Percentiles rank a stretch among this genome's conserved stretches.
Evolutionary conservation across 2,797 vertebrate species (phyloP).

Genomic region (Micromesistius poutassou): DNA sequence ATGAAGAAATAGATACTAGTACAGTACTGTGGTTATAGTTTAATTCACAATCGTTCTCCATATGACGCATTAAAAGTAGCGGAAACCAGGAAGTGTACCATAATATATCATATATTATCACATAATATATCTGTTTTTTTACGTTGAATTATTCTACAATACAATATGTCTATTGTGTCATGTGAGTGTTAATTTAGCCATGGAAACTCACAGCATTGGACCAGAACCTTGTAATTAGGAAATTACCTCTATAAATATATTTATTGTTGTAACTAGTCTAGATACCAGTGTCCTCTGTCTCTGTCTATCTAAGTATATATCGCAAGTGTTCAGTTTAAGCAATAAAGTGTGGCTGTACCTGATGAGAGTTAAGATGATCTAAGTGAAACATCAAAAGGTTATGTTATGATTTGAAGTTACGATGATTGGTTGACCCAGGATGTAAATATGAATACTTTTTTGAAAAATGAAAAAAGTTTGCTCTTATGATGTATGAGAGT

Average conservation of each 20-base stretch:
- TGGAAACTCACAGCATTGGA: background rate
- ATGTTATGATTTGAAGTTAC: background rate
- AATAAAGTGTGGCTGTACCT: background rate
- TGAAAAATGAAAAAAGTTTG: background rate
- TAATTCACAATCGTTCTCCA: background rate
- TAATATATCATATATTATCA: background rate
- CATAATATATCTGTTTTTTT: background rate
- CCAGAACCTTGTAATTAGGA: background rate
- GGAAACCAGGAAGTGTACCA: background rate
- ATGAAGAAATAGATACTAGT: constrained; percentile 1
- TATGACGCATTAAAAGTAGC: background rate
- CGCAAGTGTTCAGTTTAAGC: background rate
- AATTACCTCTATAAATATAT: background rate
- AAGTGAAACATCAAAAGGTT: background rate
- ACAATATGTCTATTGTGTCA: background rate
- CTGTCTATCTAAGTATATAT: background rate
- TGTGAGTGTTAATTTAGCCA: background rate
- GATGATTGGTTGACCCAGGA: background rate
- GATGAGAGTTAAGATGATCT: background rate
- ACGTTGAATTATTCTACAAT: background rate
- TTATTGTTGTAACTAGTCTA: background rate
- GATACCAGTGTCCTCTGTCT: background rate
- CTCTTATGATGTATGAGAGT: background rate
- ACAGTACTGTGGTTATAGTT: background rate
- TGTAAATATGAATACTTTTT: background rate